Conservation (phyloP, 1,140 invertebrate genomes). For the Euura saliciscinereae region DNA sequence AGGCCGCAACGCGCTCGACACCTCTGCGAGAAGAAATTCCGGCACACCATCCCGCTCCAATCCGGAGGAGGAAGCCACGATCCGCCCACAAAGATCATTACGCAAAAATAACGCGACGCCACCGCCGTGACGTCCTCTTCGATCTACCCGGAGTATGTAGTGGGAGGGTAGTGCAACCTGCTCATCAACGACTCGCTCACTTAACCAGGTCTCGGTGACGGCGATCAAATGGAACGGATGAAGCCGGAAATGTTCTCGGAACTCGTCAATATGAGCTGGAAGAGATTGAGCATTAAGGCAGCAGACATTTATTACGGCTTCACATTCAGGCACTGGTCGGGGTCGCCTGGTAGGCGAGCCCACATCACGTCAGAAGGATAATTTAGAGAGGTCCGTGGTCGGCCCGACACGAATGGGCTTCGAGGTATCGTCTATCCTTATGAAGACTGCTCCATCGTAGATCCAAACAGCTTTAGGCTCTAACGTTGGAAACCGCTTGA, state of each 20-base stretch:
- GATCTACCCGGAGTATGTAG: not conserved
- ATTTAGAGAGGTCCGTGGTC: not conserved
- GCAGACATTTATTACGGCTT: not conserved
- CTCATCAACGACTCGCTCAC: not conserved
- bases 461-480: not conserved
- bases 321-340: not conserved
- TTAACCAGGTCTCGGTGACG: not conserved
- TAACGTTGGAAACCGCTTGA: not conserved
- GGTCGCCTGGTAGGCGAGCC: not conserved
- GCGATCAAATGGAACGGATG: constrained; percentile 3
- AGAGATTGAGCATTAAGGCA: constrained; percentile 11
- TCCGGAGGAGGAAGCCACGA: not conserved
- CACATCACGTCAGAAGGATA: not conserved
- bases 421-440: not conserved
- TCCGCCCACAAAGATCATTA: not conserved
- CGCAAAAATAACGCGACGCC: constrained; percentile 1
- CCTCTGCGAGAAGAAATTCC: constrained; percentile 4
- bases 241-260: not conserved
- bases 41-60: not conserved
- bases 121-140: not conserved
- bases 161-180: not conserved
- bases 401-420: not conserved
- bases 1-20: not conserved
- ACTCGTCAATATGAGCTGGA: not conserved
- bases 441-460: not conserved